Evolutionary conservation across 2,888 invertebrate species (phyloP).

Genomic region (Choristoneura rosaceana): DNA sequence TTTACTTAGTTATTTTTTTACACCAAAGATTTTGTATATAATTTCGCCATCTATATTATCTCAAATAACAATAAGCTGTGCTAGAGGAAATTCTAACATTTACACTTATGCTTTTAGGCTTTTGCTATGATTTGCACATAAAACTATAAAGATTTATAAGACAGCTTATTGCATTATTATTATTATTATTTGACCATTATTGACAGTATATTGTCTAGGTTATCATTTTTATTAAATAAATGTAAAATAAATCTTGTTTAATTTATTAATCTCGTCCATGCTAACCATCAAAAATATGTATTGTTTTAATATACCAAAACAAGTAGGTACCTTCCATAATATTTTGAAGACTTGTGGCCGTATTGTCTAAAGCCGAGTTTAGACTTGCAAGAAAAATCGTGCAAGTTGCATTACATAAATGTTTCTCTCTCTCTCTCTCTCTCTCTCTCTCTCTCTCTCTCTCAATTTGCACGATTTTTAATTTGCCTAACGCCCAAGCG

Average conservation of each 20-base stretch:
- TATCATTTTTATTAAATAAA: conserved; percentile 78
- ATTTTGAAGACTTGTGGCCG: background rate
- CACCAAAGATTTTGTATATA: conserved; percentile 82
- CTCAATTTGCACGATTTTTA: too few relatives aligned
- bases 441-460: too few relatives aligned
- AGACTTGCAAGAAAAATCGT: too few relatives aligned
- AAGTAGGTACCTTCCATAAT: too few relatives aligned
- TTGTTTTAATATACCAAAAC: background rate
- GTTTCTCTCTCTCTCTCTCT: too few relatives aligned
- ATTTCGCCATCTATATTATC: conserved; percentile 62
- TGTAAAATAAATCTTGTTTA: conserved; percentile 56
- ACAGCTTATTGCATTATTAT: conserved; percentile 76
- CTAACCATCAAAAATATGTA: background rate
- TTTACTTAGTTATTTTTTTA: conserved; percentile 73
- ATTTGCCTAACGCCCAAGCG: too few relatives aligned
- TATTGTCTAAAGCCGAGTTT: too few relatives aligned
- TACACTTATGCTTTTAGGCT: conserved; percentile 73
- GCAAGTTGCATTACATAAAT: too few relatives aligned
- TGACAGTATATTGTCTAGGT: conserved; percentile 66
- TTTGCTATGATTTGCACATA: conserved; percentile 75
- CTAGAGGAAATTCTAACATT: conserved; percentile 68
- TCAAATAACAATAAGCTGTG: conserved; percentile 67
- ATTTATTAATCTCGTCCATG: conserved; percentile 45
- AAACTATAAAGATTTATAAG: conserved; percentile 63
- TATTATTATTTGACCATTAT: conserved; percentile 63